These are phyloP conservation scores for Bombus cullumanus DNA, from an alignment of 1,140 invertebrate genomes.

Conservation along the genomic window DNA sequence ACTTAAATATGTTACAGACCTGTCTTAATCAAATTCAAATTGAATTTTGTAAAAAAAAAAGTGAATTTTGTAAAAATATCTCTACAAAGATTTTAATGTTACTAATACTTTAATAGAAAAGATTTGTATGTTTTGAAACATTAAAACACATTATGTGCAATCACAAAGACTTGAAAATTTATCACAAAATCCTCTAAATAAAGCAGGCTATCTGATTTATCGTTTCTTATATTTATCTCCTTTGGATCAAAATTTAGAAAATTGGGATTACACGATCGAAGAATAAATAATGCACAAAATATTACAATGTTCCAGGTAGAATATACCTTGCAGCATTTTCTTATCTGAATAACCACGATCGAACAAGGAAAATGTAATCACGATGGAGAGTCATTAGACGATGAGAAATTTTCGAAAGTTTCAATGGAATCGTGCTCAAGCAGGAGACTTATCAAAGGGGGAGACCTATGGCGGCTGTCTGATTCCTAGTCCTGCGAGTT, in stretches of 20 bases:
- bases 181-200: not conserved
- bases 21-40: too few species aligned
- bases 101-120: not conserved
- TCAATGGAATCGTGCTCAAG: not conserved
- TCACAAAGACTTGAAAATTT: not conserved
- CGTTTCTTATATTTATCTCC: too few species aligned
- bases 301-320: not conserved
- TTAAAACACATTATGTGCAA: not conserved
- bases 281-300: not conserved
- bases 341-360: not conserved
- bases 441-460: not conserved
- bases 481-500: constrained; percentile 23
- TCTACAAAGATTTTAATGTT: not conserved
- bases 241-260: not conserved
- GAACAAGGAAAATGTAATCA: not conserved
- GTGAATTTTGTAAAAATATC: too few species aligned
- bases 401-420: not conserved
- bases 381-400: not conserved
- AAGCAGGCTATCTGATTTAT: too few species aligned
- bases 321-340: not conserved
- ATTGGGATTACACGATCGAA: not conserved
- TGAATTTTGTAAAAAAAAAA: too few species aligned
- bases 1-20: too few species aligned
- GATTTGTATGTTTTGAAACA: not conserved
- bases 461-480: not conserved